Evolutionary conservation across 2,113 vertebrate species (phyloP), one percentile per base, ranked within the genome.

Genomic region (Campylomormyrus numenius): DNA sequence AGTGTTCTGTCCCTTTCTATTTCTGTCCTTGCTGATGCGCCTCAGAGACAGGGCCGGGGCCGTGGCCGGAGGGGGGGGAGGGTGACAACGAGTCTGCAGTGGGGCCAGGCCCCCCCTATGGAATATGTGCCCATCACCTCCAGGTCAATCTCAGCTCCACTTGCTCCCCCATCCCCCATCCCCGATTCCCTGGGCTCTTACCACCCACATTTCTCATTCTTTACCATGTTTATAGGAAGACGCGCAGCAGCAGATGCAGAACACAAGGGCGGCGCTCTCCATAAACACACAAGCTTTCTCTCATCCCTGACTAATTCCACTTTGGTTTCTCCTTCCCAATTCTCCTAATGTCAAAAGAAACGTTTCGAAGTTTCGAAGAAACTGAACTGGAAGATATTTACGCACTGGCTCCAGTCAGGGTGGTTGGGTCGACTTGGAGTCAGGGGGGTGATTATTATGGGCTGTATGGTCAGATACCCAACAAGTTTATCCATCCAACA

Each of bases 1-100:
- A 96, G 92, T 92, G 86, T 92, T 93, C 94, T 95, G 91, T 96
- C 93, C 94, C 89, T 80, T 93, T 96, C 95, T 96, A 95, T 96
- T 94, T 93, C 0, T 8, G 94, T 94, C 92, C 53, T 88, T 88
- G 90, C 92, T 93, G 88, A 92, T 90, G 48, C 90, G 27, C 66
- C 15, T 56, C 58, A 15, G 89, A 7, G 90, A 92, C 92, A 92
- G 49, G 6, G 74, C 90, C 90, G 31, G 49, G 35, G 39, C 48
- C 5, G 7, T 52, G 15, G n/a, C 13, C 4, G 46, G 74, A 19
- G 27, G 49, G 13, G 24, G 21, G 27, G 11, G 5, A 15, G 49
- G 88, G 58, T 88, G 83, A 90, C 88, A 88, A 27, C 53, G 70
- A 35, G 39, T 39, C 35, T 39, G 39, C 74, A 91, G 90, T 89